Conservation (phyloP, 1,140 invertebrate genomes). For the Drosophila melanogaster region Release_6_plus_ISO1_MT NT_033777.3:24375501-24376000, state of each 20-base stretch:
- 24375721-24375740: slow-evolving; percentile 81
- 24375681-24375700: slow-evolving; percentile 16
- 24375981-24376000: slow-evolving; percentile 28
- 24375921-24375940: slow-evolving; percentile 21
- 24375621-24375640: slow-evolving; percentile 69
- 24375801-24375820: slow-evolving; percentile 7
- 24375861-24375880: slow-evolving; percentile 17
- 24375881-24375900: slow-evolving; percentile 11
- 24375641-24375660: slow-evolving; percentile 62
- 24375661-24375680: slow-evolving; percentile 2
- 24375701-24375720: slow-evolving; percentile 68
- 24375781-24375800: slow-evolving; percentile 62
- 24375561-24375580: slow-evolving; percentile 30
- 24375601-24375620: slow-evolving; percentile 65
- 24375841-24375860: slow-evolving; percentile 11
- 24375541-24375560: slow-evolving; percentile 51
- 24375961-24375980: not conserved
- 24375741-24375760: slow-evolving; percentile 76
- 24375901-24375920: slow-evolving; percentile 38
- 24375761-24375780: slow-evolving; percentile 56
- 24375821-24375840: slow-evolving; percentile 1
- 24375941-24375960: not conserved
- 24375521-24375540: slow-evolving; percentile 79
- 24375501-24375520: slow-evolving; percentile 52
- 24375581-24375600: slow-evolving; percentile 15